Base-by-base conservation (phyloP, 2,888 invertebrate species). In the Agrochola lychnidis region DNA sequence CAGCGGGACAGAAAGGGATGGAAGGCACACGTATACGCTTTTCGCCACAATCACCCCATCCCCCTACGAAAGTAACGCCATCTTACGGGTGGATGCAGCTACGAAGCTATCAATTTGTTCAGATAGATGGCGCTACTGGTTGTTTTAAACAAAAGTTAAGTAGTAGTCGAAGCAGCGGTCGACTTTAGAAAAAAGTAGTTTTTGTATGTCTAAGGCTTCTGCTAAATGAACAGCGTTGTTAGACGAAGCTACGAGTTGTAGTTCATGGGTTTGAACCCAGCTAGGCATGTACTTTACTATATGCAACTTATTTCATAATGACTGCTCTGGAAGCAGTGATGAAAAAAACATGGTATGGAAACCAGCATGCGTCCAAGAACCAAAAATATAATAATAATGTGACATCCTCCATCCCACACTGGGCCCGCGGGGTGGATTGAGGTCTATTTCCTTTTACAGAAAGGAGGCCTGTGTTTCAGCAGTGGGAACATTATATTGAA, bases 41-140 rank as follows among this genome's bases (percentile, higher is more conserved):
- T 80, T 56, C 61, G 22, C 53, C 36, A 45, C 3, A 19, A 51
- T 10, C 10, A 53, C 22, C 22, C 22, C 9, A 57, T 40, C 25
- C 9, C 53, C 7, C 5, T 6, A 45, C 9, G 7, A 48, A 63
- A 30, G 63, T 56, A n/a, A 56, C 40, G 30, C 56, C 56, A 62
- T 56, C 76, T 67, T 56, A 19, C 40, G 25, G 42, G 6, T 61
- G 57, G 36, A 30, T 64, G 25, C 16, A 59, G 2, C n/a, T 6
- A 25, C 51, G 1, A 40, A 76, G 57, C 2, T 64, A 30, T 9
- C 9, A 48, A 57, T 22, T 30, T 25, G 2, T 40, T n/a, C 10
- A 1, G 22, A 63, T 62, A 77, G 76, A 56, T 62, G 40, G 62
- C 53, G 36, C 42, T 76, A 68, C 25, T 68, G 4, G 61, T 56